Evolutionary conservation across 2,797 vertebrate species (phyloP).

Genomic region (Hylomyscus alleni): DNA sequence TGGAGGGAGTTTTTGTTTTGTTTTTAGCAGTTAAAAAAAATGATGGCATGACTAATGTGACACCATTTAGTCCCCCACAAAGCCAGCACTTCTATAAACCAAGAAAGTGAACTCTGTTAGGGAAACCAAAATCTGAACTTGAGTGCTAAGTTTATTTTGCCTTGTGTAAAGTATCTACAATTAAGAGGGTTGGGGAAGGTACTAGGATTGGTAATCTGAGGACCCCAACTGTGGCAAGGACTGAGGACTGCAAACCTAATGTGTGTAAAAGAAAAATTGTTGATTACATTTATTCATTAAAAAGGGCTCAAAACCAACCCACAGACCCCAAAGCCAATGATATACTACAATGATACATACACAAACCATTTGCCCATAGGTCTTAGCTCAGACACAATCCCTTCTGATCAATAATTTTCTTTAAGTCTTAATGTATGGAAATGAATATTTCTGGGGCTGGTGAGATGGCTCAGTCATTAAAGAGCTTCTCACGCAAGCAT

Average conservation of each 20-base stretch:
- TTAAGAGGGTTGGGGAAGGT: background rate
- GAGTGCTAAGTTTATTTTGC: slow-evolving; percentile 7
- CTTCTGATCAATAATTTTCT: background rate
- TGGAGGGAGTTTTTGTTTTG: slow-evolving; percentile 35
- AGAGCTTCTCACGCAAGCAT: background rate
- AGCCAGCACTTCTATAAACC: slow-evolving; percentile 23
- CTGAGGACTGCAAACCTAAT: background rate
- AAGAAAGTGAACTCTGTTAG: background rate
- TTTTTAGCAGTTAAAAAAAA: slow-evolving; percentile 63
- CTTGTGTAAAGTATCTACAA: background rate
- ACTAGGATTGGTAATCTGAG: background rate
- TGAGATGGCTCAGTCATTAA: background rate
- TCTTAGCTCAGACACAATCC: background rate
- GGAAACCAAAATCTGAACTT: slow-evolving; percentile 36
- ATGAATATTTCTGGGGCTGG: background rate
- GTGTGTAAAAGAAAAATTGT: background rate
- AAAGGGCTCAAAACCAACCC: background rate
- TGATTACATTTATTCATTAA: background rate
- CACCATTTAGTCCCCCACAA: slow-evolving; percentile 50
- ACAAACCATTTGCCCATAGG: background rate
- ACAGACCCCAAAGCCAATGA: background rate
- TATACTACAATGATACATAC: background rate
- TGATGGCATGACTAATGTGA: slow-evolving; percentile 73
- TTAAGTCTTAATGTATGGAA: background rate
- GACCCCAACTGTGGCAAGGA: too few species aligned